These are phyloP conservation scores for Catharus ustulatus DNA, from an alignment of 2,797 vertebrate species.

Conservation along the genomic window DNA sequence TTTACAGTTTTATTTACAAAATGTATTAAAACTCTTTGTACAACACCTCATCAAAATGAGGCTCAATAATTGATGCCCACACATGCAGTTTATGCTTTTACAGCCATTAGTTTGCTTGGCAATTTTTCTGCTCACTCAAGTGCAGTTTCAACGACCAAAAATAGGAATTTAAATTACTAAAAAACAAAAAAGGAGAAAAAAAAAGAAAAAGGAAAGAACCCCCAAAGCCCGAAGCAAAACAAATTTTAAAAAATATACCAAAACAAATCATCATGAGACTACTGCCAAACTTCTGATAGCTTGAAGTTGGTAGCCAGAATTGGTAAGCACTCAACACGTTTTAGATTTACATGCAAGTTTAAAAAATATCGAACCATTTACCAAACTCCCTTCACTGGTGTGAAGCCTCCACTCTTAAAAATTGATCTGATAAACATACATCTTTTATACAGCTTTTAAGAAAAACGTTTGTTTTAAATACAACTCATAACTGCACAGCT, in stretches of 20 bases:
- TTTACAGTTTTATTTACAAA: slow-evolving; percentile 99
- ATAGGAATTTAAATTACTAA: slow-evolving; percentile 68
- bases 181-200: neutral
- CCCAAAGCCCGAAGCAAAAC: slow-evolving; percentile 64
- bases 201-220: slow-evolving; percentile 38
- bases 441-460: slow-evolving; percentile 80
- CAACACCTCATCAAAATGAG: slow-evolving; percentile 92
- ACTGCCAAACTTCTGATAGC: slow-evolving; percentile 81
- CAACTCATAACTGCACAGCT: slow-evolving; percentile 73
- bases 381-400: slow-evolving; percentile 76
- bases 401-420: slow-evolving; percentile 87
- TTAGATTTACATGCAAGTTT: slow-evolving; percentile 88
- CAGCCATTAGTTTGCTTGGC: slow-evolving; percentile 88
- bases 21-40: slow-evolving; percentile 99
- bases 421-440: slow-evolving; percentile 90
- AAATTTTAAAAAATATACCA: slow-evolving; percentile 60
- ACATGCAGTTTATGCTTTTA: slow-evolving; percentile 95
- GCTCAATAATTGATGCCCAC: slow-evolving; percentile 89
- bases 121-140: slow-evolving; percentile 87
- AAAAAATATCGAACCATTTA: slow-evolving; percentile 80
- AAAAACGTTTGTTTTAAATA: slow-evolving; percentile 77
- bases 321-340: slow-evolving; percentile 88
- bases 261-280: slow-evolving; percentile 80
- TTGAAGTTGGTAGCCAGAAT: slow-evolving; percentile 87
- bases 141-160: slow-evolving; percentile 84